Evolutionary conservation across 2,113 vertebrate genomes (phyloP), one percentile per base, ranked within the genome.

Genomic region (Paramormyrops kingsleyae): DNA sequence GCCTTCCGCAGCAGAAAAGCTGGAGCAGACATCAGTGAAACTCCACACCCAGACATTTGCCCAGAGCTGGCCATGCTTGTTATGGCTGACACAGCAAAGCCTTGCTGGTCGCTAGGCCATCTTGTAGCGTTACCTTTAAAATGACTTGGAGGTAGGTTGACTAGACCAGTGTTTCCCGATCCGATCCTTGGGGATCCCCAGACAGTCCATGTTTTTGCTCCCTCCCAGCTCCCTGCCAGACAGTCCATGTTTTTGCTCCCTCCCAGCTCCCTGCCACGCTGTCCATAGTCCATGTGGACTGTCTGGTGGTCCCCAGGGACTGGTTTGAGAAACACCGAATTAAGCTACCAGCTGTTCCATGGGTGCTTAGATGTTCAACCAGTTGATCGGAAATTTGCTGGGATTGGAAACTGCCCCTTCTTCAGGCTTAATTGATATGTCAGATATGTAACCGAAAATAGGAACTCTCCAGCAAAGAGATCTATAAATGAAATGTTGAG

Each of bases 1-100:
- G 74, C 74, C 39, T 6, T 56, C 74, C 3, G 8, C 46, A 24
- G 35, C 88, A 52, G 74, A 19, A n/a, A 66, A 80, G 27, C 59
- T 44, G 49, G 27, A 89, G 66, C 74, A 77, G 31, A 53, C 88
- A n/a, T n/a, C 74, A 83, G 49, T 89, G 74, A 53, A 89, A 83
- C 88, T 74, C 47, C 70, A 59, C 31, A 89, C 88, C 70, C 50
- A 39, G 46, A 53, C 46, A 7, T 47, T 70, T 35, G 15, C 31
- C 2, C 88, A 39, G 62, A 15, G 21, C 13, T 6, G 5, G 31
- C 21, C 87, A 50, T n/a, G 27, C 12, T 27, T 62, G 24, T 74
- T 62, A 47, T 42, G 24, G 0, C 12, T 39, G 6, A 62, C 56
- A 74, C 70, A 44, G 88, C 15, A 19, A 8, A 56, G 31, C 35